Conservation (phyloP, 2,113 vertebrate species). For the Gnathonemus longibarbis region DNA sequence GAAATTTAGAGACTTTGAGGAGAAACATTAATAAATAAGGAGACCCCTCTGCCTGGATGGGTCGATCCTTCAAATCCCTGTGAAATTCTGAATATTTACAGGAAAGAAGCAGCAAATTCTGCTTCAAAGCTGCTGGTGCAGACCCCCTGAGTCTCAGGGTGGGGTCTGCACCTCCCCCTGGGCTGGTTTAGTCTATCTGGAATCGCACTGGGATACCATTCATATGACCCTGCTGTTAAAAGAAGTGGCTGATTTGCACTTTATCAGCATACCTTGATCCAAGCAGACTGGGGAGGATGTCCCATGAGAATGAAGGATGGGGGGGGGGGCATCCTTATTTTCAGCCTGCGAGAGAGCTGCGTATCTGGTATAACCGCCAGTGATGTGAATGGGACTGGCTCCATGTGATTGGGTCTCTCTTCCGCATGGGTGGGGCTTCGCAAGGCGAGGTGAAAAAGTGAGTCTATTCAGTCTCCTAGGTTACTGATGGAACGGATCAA, state of each 20-base stretch:
- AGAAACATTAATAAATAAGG: not conserved
- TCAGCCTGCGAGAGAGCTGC: not conserved
- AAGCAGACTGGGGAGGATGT: not conserved
- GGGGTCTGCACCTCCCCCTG: not conserved
- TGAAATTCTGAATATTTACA: conserved; percentile 21
- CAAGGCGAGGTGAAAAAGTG: not conserved
- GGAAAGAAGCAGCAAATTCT: conserved; percentile 30
- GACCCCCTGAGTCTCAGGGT: not conserved
- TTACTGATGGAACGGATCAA: conserved; percentile 22
- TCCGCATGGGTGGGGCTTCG: conserved; percentile 16
- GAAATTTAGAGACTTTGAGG: not conserved
- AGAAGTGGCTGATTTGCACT: conserved; percentile 40
- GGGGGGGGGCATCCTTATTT: not conserved
- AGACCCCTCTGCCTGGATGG: not conserved
- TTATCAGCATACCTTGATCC: not conserved
- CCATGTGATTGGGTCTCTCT: conserved; percentile 32
- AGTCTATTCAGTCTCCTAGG: not conserved
- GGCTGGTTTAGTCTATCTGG: conserved; percentile 49
- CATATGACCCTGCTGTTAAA: conserved; percentile 35
- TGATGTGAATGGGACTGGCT: not conserved
- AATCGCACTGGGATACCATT: conserved; percentile 37
- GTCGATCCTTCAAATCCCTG: not conserved
- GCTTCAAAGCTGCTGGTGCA: conserved; percentile 28
- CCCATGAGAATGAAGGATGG: not conserved
- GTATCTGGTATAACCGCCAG: not conserved